These are phyloP conservation scores for Otus sunia DNA, from an alignment of 2,113 vertebrate genomes.

Conservation along the genomic window DNA sequence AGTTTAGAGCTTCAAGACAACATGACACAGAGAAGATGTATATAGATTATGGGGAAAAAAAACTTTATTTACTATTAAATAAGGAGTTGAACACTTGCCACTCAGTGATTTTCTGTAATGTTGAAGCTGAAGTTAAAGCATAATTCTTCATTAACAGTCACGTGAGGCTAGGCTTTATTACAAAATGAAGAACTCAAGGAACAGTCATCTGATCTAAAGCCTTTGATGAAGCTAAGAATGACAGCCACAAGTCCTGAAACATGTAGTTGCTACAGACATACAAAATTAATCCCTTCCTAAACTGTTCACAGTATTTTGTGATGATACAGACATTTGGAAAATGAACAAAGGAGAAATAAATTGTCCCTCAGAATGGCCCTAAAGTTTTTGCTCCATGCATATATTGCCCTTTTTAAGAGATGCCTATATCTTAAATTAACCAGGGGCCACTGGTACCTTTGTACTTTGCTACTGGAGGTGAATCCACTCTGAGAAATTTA, in stretches of 20 bases:
- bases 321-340: neutral
- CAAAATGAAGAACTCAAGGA: neutral
- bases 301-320: neutral
- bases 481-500: conserved; percentile 28
- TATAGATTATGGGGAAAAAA: rapidly evolving
- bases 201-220: neutral
- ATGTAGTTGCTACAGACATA: neutral
- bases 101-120: neutral
- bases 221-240: rapidly evolving
- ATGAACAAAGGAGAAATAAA: neutral
- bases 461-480: neutral
- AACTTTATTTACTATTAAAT: neutral
- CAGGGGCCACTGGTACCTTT: conserved; percentile 47
- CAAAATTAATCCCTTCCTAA: neutral
- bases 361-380: neutral
- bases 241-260: neutral
- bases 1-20: neutral
- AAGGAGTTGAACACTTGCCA: neutral
- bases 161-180: neutral
- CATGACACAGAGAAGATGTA: neutral
- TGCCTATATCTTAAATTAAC: conserved; percentile 51
- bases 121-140: neutral
- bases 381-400: neutral
- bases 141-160: neutral
- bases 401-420: neutral